phyloP scores from a whole-genome alignment of 1,140 invertebrate species.

The Zeugodacus cucurbitae region DNA sequence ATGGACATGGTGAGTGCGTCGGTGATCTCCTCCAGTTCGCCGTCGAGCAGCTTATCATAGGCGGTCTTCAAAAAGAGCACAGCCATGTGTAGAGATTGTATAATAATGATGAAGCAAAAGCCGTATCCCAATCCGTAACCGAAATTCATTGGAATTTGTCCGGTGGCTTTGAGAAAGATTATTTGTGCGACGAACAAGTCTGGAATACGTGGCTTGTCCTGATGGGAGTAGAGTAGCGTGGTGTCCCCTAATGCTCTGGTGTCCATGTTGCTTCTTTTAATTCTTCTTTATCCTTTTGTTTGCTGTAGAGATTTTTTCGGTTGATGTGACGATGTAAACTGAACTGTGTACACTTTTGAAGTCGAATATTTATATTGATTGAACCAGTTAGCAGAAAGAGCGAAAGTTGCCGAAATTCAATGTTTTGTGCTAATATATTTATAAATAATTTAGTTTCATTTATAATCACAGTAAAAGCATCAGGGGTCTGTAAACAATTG shows the following conservation, averaged over 20 bases:
- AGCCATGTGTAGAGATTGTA: slow-evolving; percentile 50
- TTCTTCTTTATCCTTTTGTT: not conserved
- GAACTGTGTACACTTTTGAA: not conserved
- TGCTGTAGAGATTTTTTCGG: not conserved
- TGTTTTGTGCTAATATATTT: too few relatives aligned
- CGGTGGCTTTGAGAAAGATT: not conserved
- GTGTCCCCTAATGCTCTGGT: too few relatives aligned
- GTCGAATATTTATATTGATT: not conserved
- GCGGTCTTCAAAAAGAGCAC: slow-evolving; percentile 55
- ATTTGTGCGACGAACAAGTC: not conserved
- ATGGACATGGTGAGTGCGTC: slow-evolving; percentile 59
- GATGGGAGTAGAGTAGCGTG: not conserved
- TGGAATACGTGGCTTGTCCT: not conserved
- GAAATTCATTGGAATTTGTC: not conserved
- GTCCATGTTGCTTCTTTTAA: too few relatives aligned
- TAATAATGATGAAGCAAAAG: slow-evolving; percentile 48
- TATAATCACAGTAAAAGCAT: too few relatives aligned
- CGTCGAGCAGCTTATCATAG: slow-evolving; percentile 51
- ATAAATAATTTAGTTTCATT: too few relatives aligned
- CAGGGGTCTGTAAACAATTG: too few relatives aligned
- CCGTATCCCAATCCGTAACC: not conserved
- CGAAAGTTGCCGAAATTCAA: too few relatives aligned
- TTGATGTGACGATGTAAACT: not conserved
- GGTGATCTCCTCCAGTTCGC: slow-evolving; percentile 56
- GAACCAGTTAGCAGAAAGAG: not conserved